Evolutionary conservation across 2,888 invertebrate genomes (phyloP).

Genomic region (Yponomeuta evonymella): DNA sequence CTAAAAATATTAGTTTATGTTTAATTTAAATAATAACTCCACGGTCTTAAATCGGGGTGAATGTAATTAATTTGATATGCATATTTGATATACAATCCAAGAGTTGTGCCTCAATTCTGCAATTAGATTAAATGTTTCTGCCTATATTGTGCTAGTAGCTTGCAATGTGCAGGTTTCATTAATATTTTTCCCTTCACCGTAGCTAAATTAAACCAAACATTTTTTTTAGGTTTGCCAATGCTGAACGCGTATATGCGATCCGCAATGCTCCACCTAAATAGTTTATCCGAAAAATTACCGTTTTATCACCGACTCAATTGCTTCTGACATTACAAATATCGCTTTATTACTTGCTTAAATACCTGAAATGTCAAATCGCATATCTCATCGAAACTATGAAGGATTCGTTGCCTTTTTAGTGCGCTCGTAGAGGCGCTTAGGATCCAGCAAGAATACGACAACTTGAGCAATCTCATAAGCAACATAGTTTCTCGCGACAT

Average conservation of each 20-base stretch:
- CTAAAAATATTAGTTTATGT: no score
- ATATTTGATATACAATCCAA: no score
- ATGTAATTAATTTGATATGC: no score
- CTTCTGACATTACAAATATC: neutral
- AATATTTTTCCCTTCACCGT: neutral
- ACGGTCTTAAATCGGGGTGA: no score
- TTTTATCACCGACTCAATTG: conserved; percentile 1
- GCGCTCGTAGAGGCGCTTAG: neutral
- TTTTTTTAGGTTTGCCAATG: neutral
- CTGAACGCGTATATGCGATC: neutral
- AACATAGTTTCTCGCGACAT: conserved; percentile 30
- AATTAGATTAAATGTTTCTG: no score
- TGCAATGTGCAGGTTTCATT: neutral
- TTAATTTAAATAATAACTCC: no score
- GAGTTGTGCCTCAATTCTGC: no score
- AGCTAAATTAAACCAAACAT: neutral
- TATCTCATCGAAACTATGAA: neutral
- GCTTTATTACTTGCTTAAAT: neutral
- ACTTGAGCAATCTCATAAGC: conserved; percentile 39
- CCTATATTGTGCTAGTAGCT: neutral
- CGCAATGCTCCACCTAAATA: neutral
- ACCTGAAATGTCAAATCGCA: conserved; percentile 1
- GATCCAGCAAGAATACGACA: neutral
- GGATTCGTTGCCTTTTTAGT: neutral
- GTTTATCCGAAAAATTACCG: neutral